Base-by-base conservation (phyloP, 2,888 invertebrate genomes). In the Sipha maydis region DNA sequence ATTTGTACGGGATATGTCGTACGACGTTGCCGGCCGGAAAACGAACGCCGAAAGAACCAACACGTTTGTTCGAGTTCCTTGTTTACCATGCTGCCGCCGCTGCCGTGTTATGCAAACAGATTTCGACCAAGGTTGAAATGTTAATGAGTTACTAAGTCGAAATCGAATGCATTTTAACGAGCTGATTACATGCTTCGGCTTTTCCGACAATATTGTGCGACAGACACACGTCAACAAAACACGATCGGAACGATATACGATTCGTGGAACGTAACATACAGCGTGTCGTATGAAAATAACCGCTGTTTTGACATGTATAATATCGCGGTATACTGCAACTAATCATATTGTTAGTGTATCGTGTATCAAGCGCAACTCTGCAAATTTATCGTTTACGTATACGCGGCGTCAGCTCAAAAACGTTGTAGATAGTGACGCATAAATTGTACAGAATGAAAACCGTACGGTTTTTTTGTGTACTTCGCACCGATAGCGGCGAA, bases 111-210 rank as follows among this genome's bases (percentile, higher is more conserved):
- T 79, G 67, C 78, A 79, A 79, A 78, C 85, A 38, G 71, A 85
- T 85, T 85, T 25, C 61, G 69, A 75, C 54, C 85, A 86, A 86
- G 85, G 85, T 71, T 38, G 34, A 71, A 54, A 76, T 48, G 71
- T 71, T 85, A 86, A 86, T 71, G 79, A 86, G 71, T 79, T 48
- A 79, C 71, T 28, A 79, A 79, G 79, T 86, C 28, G 71, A 86
- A 79, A 56, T 71, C 85, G 14, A 86, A 86, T 73, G 54, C 54
- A 79, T 79, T 85, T 79, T 86, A 86, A 86, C 79, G 71, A 86
- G 78, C 69, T 71, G 54, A 78, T 79, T 48, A 77, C 67, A 21
- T 4, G 17, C 31, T 28, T 14, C 28, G 31, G 28, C 28, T 61
- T 61, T 61, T 61, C 21, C 61, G 61, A 25, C 25, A 25, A 25